Conservation (phyloP, 2,888 invertebrate genomes). For the Drosophila birchii region DNA sequence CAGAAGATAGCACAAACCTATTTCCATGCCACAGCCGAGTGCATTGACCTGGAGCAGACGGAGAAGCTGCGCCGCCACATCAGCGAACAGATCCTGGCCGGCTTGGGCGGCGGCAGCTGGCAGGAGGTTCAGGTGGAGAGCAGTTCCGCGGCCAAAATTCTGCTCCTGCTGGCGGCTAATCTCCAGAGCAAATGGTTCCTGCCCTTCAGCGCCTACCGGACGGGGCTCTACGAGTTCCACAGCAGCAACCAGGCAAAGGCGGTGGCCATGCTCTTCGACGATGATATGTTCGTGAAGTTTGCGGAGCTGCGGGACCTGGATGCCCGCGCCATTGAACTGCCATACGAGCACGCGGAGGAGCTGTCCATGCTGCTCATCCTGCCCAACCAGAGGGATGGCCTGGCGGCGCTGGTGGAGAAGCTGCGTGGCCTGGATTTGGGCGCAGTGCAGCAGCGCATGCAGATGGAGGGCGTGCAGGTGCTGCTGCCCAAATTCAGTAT, state of each 20-base stretch:
- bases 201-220: constrained; percentile 80
- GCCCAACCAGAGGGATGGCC: constrained; percentile 89
- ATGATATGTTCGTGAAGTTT: constrained; percentile 86
- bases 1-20: constrained; percentile 81
- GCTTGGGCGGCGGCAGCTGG: constrained; percentile 60
- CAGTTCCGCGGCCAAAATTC: constrained; percentile 32
- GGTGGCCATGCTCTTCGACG: constrained; percentile 87
- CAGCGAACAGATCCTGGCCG: constrained; percentile 50
- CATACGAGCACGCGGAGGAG: constrained; percentile 87
- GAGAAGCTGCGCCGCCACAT: constrained; percentile 69
- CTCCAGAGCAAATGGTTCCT: constrained; percentile 81
- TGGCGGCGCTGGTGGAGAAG: constrained; percentile 87
- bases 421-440: constrained; percentile 86
- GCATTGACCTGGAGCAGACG: constrained; percentile 89
- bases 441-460: constrained; percentile 86
- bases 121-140: constrained; percentile 43
- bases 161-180: constrained; percentile 69
- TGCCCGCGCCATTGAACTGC: constrained; percentile 89
- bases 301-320: constrained; percentile 85
- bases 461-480: constrained; percentile 86
- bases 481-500: constrained; percentile 92
- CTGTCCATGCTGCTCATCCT: constrained; percentile 91
- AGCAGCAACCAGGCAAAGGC: constrained; percentile 86
- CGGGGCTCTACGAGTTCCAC: constrained; percentile 80
- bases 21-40: constrained; percentile 75